Evolutionary conservation across 2,888 invertebrate species (phyloP), one percentile per base, ranked within the genome.

Genomic region (Oscheius myriophilus): DNA sequence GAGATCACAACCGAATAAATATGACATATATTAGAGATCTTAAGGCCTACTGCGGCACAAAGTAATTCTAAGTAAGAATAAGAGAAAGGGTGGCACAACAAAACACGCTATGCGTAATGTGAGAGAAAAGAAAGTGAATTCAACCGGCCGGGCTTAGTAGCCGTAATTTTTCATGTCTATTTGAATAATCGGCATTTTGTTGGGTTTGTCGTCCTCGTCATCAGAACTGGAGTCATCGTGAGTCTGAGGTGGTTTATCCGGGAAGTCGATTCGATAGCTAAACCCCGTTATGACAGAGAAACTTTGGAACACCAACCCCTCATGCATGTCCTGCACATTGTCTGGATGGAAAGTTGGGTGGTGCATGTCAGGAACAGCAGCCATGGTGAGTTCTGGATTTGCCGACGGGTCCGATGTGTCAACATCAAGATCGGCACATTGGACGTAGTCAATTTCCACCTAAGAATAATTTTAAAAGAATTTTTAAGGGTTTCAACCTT

Each of bases 121-220:
- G 49, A 61, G 61, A 49, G 61, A 61, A 61, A 33, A 18, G 26
- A 25, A 25, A 49, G 25, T 25, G 46, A 21, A 33, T 43, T 41
- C 49, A 43, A 54, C 18, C 39, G 46, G 53, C 54, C 45, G 33
- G 33, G 33, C 43, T 61, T 71, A 82, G 73, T 86, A 86, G 59
- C 84, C 84, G 76, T 85, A 86, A 65, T 84, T 84, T 52, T 79
- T 82, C 85, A 86, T 86, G 70, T 86, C 83, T 59, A 86, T 86
- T 69, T 87, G 75, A 46, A 86, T 79, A 18, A 83, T 79, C 26
- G 86, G 84, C 73, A 82, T 81, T 52, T 78, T 81, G 62, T 75
- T 73, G 21, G 67, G 70, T 49, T 62, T 76, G 25, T 83, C 83
- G 6, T 82, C 84, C 16, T 82, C 85, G 25, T 82, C 82, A 61